A percentile compares a stretch with the other conserved stretches of the same genome.
phyloP scores from a whole-genome alignment of 2,888 invertebrate species.

The Aelia acuminata region DNA sequence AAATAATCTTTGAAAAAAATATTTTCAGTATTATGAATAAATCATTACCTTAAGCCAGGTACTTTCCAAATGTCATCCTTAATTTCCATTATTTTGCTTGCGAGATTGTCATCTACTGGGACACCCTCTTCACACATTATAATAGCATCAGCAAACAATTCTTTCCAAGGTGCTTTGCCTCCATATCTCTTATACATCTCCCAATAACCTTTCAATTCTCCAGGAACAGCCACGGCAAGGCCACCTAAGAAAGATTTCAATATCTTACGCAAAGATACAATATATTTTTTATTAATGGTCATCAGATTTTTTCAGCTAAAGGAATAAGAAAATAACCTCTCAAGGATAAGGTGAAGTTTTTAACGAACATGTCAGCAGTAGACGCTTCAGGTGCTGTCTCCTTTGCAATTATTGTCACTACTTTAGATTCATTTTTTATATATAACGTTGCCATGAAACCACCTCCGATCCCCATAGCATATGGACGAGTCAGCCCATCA shows the following conservation, averaged over 20 bases:
- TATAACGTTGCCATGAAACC: conserved; percentile 86
- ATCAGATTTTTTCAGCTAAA: background rate
- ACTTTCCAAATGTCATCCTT: conserved; percentile 70
- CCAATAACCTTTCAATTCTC: conserved; percentile 89
- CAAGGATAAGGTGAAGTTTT: conserved; percentile 59
- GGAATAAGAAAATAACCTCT: conserved; percentile 54
- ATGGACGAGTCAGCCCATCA: conserved; percentile 69
- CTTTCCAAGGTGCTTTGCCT: conserved; percentile 79
- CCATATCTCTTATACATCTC: conserved; percentile 76
- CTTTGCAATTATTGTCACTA: conserved; percentile 79
- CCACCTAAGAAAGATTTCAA: conserved; percentile 71
- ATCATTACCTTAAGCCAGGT: conserved; percentile 22
- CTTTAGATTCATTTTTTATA: conserved; percentile 73
- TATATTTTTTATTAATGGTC: background rate
- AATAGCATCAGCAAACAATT: conserved; percentile 84
- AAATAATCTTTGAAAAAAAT: too few species aligned
- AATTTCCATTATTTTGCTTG: conserved; percentile 72
- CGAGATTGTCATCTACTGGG: conserved; percentile 75
- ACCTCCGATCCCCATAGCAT: conserved; percentile 75
- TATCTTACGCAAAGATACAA: background rate
- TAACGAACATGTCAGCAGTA: conserved; percentile 74
- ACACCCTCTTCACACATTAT: conserved; percentile 80
- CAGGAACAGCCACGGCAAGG: conserved; percentile 88
- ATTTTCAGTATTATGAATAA: background rate
- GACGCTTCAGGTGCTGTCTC: conserved; percentile 81